phyloP scores from a whole-genome alignment of 2,888 invertebrate species.

The Meghimatium bilineatum region DNA sequence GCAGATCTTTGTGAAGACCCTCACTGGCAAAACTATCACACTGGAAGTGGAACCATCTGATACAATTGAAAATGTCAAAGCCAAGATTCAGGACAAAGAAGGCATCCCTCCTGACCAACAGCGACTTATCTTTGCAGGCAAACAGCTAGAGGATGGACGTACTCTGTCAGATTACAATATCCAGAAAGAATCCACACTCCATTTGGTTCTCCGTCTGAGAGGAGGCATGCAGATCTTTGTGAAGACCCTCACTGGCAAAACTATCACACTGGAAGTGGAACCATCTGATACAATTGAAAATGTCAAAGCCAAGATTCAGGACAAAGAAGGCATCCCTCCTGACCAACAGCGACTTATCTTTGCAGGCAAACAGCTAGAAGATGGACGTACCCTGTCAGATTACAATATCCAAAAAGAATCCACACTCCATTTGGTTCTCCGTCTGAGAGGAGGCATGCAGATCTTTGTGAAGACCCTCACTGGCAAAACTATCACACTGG shows the following conservation, averaged over 20 bases:
- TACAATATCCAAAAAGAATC: slow-evolving; percentile 96
- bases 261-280: slow-evolving; percentile 79
- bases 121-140: slow-evolving; percentile 41
- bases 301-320: slow-evolving; percentile 82
- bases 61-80: slow-evolving; percentile 48
- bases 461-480: slow-evolving; percentile 65
- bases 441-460: slow-evolving; percentile 71
- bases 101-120: slow-evolving; percentile 46
- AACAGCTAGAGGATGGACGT: slow-evolving; percentile 42
- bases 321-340: slow-evolving; percentile 77
- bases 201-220: slow-evolving; percentile 79
- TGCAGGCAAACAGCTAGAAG: slow-evolving; percentile 96
- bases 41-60: slow-evolving; percentile 73
- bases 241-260: slow-evolving; percentile 75
- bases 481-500: slow-evolving; percentile 45
- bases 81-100: slow-evolving; percentile 52
- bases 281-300: slow-evolving; percentile 95
- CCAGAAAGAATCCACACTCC: slow-evolving; percentile 95
- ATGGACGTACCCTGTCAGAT: slow-evolving; percentile 93
- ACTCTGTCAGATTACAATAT: slow-evolving; percentile 43
- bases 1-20: slow-evolving; percentile 44
- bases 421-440: slow-evolving; percentile 81
- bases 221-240: slow-evolving; percentile 88
- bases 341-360: slow-evolving; percentile 94
- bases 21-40: slow-evolving; percentile 41